A percentile compares a stretch with the other conserved stretches of the same genome.
These are phyloP conservation scores for Eolophus roseicapilla DNA, from an alignment of 2,113 vertebrate genomes.

Conservation along the genomic window DNA sequence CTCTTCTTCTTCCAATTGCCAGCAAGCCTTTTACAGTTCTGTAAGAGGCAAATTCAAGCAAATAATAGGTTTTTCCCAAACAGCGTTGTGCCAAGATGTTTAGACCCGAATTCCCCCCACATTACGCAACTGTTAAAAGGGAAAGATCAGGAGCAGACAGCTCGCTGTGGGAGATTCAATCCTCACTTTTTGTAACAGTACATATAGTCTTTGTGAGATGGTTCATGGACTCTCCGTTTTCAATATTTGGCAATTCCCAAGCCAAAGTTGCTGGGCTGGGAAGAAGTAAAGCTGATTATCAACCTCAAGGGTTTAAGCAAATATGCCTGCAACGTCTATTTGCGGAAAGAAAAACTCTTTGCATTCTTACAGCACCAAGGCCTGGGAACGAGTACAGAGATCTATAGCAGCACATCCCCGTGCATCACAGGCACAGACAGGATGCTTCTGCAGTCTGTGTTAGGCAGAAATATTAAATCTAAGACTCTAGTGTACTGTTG, in stretches of 20 bases:
- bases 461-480: neutral
- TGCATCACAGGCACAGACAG: neutral
- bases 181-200: neutral
- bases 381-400: conserved; percentile 3
- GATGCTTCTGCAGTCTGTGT: neutral
- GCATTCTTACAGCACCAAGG: neutral
- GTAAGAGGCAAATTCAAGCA: neutral
- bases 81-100: neutral
- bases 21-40: neutral
- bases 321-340: conserved; percentile 23
- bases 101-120: neutral
- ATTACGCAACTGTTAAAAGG: neutral
- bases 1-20: neutral
- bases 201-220: neutral
- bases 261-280: neutral
- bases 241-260: conserved; percentile 9
- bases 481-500: neutral
- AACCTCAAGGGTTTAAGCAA: conserved; percentile 58
- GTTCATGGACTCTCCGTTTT: neutral
- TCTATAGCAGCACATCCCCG: neutral
- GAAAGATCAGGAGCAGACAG: neutral
- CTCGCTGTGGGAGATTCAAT: neutral
- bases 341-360: conserved; percentile 42
- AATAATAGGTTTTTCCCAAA: neutral
- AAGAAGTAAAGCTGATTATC: conserved; percentile 21